Evolutionary conservation across 1,140 invertebrate species (phyloP).

Genomic region (Hesperophylax magnus): DNA sequence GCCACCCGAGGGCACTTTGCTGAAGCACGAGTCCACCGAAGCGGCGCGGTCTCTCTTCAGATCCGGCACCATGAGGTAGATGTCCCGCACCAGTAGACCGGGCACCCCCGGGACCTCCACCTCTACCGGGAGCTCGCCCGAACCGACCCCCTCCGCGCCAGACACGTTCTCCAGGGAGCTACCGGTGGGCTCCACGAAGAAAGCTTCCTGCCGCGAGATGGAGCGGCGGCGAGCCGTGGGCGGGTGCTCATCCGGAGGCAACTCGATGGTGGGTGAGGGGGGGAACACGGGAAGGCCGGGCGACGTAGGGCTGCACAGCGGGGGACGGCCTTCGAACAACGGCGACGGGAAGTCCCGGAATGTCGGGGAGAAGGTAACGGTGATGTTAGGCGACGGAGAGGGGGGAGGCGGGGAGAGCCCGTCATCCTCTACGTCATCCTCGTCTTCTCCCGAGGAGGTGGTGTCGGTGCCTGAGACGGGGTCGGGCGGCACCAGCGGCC

Average conservation of each 20-base stretch:
- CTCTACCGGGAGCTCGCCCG: conserved; percentile 69
- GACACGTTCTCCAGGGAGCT: conserved; percentile 76
- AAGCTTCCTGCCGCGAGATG: conserved; percentile 84
- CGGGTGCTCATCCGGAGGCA: conserved; percentile 67
- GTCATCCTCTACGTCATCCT: conserved; percentile 68
- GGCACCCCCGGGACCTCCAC: conserved; percentile 62
- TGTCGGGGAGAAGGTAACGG: conserved; percentile 78
- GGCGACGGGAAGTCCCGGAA: conserved; percentile 63
- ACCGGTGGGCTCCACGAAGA: conserved; percentile 79
- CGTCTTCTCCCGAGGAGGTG: conserved; percentile 68
- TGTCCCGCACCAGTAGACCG: conserved; percentile 74
- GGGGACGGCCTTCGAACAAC: conserved; percentile 68
- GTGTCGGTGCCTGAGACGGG: conserved; percentile 61
- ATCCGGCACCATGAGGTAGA: conserved; percentile 86
- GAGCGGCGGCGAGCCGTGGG: conserved; percentile 72
- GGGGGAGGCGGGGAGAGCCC: conserved; percentile 66
- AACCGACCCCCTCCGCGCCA: conserved; percentile 61
- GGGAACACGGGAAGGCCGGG: conserved; percentile 62
- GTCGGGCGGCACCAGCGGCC: conserved; percentile 41
- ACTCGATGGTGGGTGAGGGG: conserved; percentile 67
- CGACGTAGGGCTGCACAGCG: conserved; percentile 64
- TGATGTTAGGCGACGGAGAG: conserved; percentile 69
- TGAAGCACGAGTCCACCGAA: conserved; percentile 86
- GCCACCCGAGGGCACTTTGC: conserved; percentile 77
- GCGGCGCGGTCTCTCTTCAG: conserved; percentile 85